A percentile compares a stretch with the other conserved stretches of the same genome.
Conservation (phyloP, 2,797 vertebrate genomes). For the Malacoraja senta region DNA sequence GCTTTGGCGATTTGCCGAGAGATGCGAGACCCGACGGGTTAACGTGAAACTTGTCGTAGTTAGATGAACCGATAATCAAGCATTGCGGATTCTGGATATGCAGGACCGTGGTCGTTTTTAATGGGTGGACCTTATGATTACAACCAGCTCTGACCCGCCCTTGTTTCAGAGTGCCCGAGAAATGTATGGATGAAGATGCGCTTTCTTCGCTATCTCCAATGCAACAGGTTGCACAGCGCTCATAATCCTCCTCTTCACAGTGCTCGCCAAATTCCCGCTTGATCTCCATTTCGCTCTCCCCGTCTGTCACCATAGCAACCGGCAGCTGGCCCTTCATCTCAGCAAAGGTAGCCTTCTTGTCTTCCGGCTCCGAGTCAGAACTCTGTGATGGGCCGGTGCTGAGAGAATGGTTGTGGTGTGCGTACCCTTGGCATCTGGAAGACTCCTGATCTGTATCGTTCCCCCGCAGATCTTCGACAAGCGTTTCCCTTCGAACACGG, state of each 20-base stretch:
- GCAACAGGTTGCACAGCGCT: conserved; percentile 50
- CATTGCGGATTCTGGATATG: conserved; percentile 51
- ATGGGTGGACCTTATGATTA: conserved; percentile 43
- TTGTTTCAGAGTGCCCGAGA: conserved; percentile 57
- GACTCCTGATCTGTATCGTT: conserved; percentile 80
- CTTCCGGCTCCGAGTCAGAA: conserved; percentile 73
- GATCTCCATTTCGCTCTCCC: conserved; percentile 54
- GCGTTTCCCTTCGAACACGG: conserved; percentile 89
- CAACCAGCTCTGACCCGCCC: conserved; percentile 45
- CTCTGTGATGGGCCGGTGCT: conserved; percentile 55
- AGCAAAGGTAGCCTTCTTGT: conserved; percentile 61
- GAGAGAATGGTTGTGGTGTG: conserved; percentile 38
- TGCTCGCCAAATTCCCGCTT: conserved; percentile 76
- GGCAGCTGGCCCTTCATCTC: conserved; percentile 41
- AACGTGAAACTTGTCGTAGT: conserved; percentile 50
- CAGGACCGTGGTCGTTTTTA: conserved; percentile 37
- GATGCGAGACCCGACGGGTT: conserved; percentile 48
- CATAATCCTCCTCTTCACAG: conserved; percentile 49
- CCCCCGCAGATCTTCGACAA: conserved; percentile 81
- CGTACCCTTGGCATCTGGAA: conserved; percentile 52
- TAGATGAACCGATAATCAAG: conserved; percentile 54
- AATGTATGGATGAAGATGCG: conserved; percentile 52
- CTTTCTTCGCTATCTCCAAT: conserved; percentile 49
- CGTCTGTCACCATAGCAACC: conserved; percentile 45
- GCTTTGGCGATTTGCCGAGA: conserved; percentile 53